A percentile compares a stretch with the other conserved stretches of the same genome.
Conservation (phyloP, 2,113 vertebrate genomes). For the Myotis davidii region DNA sequence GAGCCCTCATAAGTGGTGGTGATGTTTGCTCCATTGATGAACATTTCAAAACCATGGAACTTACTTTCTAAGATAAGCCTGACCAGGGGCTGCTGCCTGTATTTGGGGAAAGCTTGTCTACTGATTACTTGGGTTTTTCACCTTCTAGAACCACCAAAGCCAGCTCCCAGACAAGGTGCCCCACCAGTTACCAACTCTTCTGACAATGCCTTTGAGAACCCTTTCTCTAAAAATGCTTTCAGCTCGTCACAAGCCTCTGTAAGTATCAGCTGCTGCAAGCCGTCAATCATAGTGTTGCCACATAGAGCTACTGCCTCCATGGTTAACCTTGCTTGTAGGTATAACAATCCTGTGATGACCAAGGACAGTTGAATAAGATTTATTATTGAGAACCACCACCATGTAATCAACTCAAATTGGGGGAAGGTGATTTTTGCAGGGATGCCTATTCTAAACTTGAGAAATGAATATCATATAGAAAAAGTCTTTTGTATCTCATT, state of each 20-base stretch:
- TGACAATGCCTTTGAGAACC: slow-evolving; percentile 87
- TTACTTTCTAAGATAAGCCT: neutral
- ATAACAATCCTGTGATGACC: neutral
- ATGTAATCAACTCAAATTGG: neutral
- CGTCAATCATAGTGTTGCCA: neutral
- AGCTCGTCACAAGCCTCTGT: slow-evolving; percentile 83
- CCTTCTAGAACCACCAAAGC: slow-evolving; percentile 85
- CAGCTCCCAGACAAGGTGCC: slow-evolving; percentile 72
- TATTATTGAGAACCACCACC: neutral
- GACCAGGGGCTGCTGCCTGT: neutral
- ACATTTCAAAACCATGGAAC: neutral
- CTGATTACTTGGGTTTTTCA: slow-evolving; percentile 22
- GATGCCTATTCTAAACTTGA: neutral
- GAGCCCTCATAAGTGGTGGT: neutral
- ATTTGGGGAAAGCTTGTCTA: neutral
- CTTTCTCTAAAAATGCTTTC: slow-evolving; percentile 87
- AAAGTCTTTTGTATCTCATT: neutral
- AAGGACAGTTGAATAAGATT: neutral
- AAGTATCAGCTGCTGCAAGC: slow-evolving; percentile 69
- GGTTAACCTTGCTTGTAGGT: neutral
- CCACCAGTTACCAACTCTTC: slow-evolving; percentile 64
- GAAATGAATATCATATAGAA: neutral
- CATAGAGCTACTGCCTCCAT: neutral
- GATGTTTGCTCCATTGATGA: neutral
- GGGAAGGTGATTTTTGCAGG: neutral